phyloP scores from a whole-genome alignment of 2,888 invertebrate genomes.

The Leptarthrus brevirostris region DNA sequence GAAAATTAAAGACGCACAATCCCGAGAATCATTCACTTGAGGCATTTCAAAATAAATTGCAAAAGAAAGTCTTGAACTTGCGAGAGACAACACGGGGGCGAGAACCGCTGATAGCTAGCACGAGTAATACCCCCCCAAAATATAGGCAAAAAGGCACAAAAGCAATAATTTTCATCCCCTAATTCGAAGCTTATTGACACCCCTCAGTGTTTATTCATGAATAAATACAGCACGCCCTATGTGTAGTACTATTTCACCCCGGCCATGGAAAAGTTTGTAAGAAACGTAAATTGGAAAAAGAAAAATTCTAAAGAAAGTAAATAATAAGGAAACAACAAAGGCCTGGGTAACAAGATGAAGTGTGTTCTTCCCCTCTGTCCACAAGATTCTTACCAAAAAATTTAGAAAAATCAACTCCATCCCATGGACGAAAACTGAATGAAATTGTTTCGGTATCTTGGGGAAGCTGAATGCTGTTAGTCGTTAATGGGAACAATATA shows the following conservation, averaged over 20 bases:
- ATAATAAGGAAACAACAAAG: slow-evolving; percentile 33
- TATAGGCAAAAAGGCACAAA: slow-evolving; percentile 34
- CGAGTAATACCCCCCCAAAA: not conserved
- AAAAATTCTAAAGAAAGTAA: slow-evolving; percentile 14
- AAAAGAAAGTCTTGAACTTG: slow-evolving; percentile 9
- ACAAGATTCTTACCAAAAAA: slow-evolving; percentile 6
- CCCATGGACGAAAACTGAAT: slow-evolving; percentile 8
- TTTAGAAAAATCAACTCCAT: not conserved
- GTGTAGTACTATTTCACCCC: not conserved
- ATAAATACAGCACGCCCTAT: slow-evolving; percentile 9
- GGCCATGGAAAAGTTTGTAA: not conserved
- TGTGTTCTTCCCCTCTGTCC: too few relatives aligned
- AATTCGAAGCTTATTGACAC: slow-evolving; percentile 50
- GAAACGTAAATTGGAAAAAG: slow-evolving; percentile 23
- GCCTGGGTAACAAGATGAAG: slow-evolving; percentile 23
- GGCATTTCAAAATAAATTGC: slow-evolving; percentile 46
- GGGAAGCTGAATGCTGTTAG: not conserved
- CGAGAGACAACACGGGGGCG: slow-evolving; percentile 32
- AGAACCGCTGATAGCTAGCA: slow-evolving; percentile 1
- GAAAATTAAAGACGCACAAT: slow-evolving; percentile 47
- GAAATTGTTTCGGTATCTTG: not conserved
- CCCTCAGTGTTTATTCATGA: slow-evolving; percentile 47
- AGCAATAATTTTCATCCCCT: slow-evolving; percentile 51
- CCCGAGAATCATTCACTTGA: slow-evolving; percentile 44
- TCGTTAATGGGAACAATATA: not conserved